Conservation (phyloP, 2,113 vertebrate genomes). For the Montifringilla adamsi region DNA sequence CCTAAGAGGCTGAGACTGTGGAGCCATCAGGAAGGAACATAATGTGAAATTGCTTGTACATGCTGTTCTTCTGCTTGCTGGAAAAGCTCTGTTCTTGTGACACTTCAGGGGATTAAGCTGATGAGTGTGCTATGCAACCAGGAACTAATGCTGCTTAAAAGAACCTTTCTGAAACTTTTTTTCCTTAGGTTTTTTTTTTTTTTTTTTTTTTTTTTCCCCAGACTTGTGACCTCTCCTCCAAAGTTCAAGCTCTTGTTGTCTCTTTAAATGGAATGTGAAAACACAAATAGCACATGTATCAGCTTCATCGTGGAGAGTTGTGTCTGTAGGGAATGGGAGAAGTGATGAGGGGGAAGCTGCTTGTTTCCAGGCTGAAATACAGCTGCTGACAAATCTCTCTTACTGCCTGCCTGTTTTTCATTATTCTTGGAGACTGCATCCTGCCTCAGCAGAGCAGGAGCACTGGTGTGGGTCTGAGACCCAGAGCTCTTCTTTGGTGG, state of each 20-base stretch:
- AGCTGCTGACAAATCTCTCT: not conserved
- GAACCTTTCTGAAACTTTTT: not conserved
- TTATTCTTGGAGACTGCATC: not conserved
- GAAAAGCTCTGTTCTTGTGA: constrained; percentile 30
- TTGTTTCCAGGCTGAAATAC: not conserved
- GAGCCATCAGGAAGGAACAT: constrained; percentile 33
- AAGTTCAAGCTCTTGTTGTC: not conserved
- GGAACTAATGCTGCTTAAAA: not conserved
- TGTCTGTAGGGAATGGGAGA: not conserved
- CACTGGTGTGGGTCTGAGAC: not conserved
- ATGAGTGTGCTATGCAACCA: constrained; percentile 43
- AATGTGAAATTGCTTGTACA: constrained; percentile 37
- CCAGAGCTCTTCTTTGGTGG: not conserved
- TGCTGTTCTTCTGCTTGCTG: constrained; percentile 23
- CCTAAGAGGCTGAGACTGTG: not conserved
- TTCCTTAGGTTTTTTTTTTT: not conserved
- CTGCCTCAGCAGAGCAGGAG: not conserved
- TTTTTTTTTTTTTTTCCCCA: not conserved
- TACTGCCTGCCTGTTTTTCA: not conserved
- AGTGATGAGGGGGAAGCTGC: not conserved
- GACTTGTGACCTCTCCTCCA: not conserved
- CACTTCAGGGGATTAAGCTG: constrained; percentile 55
- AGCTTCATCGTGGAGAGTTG: not conserved
- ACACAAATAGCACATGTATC: not conserved
- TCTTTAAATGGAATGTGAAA: not conserved